Conservation (phyloP, 92 coral and sea anemone genomes). For the Zoanthus sansibaricus region DNA sequence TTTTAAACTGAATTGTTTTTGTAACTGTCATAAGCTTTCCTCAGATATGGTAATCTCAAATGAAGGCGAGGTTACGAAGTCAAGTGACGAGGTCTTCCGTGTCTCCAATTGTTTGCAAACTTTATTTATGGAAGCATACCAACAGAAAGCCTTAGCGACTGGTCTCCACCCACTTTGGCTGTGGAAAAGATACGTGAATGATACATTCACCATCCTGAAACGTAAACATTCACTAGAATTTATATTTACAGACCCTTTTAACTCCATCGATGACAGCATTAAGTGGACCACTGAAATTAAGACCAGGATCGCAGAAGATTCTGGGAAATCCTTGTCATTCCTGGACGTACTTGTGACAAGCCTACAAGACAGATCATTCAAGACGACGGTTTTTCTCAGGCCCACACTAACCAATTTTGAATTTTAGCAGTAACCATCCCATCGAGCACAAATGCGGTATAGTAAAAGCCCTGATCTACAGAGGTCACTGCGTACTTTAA, state of each 20-base stretch:
- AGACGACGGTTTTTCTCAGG: background rate
- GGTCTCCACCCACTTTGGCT: background rate
- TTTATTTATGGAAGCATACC: background rate
- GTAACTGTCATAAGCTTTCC: too few species aligned
- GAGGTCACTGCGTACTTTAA: too few species aligned
- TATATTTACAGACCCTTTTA: background rate
- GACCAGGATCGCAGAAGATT: background rate
- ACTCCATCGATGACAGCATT: background rate
- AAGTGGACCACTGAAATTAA: background rate
- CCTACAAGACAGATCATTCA: background rate
- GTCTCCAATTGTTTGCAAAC: background rate
- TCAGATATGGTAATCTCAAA: too few species aligned
- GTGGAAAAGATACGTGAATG: background rate
- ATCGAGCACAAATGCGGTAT: too few species aligned
- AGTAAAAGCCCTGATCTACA: background rate
- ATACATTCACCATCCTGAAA: background rate
- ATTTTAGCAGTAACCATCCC: too few species aligned
- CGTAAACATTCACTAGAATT: background rate
- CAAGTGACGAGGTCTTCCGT: background rate
- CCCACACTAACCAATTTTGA: background rate
- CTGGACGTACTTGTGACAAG: background rate
- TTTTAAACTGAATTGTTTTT: too few species aligned
- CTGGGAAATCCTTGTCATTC: background rate
- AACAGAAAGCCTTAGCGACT: conserved; percentile 2
- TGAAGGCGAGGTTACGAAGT: too few species aligned